Base-by-base conservation (phyloP, 2,797 vertebrate species). In the Myotis daubentonii region DNA sequence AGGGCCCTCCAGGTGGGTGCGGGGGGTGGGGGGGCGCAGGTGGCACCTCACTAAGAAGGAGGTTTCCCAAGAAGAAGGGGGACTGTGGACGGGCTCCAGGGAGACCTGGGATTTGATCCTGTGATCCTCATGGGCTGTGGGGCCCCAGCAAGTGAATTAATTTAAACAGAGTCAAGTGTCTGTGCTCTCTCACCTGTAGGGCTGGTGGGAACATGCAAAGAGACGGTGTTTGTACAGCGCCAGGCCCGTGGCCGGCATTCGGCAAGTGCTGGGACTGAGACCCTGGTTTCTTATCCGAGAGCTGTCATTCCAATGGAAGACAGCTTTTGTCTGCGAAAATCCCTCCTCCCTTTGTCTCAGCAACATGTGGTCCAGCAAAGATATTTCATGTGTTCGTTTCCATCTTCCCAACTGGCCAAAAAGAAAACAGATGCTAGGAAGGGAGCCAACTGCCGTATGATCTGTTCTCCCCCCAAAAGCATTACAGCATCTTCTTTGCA, bases 381-480 rank as follows among this genome's bases (percentile, higher is more conserved):
- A 96, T 8, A 17, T 23, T 75, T 12, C 30, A 1, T 3, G 68
- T 6, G 20, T 25, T 72, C 82, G 4, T 36, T 57, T 80, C 86
- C 53, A 25, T 87, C 74, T 85, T 75, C 53, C 88, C 78, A 25
- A 28, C 38, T 1, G n/a, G 53, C 82, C 85, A 65, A 87, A 95
- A 68, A 92, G 94, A 95, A 97, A 95, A 72, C 97, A 96, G 95
- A 93, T 93, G 94, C 70, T 16, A 36, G 92, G 94, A 79, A 57
- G 0, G 62, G n/a, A 74, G 95, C 97, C 95, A 87, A 44, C 38
- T 0, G 41, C 81, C 2, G 1, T 20, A 13, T 10, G 57, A 62
- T 55, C 89, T 36, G 53, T 47, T 89, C 57, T 30, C 53, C 87
- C 87, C 75, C 6, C 5, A 11, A 17, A 23, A 33, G n/a, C 80